phyloP scores from a whole-genome alignment of 2,888 invertebrate genomes.

The Caenorhabditis afra region DNA sequence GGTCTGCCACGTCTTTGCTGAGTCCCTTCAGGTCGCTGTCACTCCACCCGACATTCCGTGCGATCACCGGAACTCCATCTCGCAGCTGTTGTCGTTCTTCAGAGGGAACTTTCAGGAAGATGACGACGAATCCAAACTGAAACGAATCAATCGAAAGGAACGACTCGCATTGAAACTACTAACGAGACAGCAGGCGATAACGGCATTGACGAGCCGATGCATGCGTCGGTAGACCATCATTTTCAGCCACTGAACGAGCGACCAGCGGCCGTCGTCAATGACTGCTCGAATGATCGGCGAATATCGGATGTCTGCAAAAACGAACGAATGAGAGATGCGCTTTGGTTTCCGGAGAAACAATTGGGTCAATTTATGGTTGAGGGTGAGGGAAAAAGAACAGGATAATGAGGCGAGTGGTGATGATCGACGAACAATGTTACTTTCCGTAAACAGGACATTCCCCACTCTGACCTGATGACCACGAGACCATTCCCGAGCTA shows the following conservation, averaged over 20 bases:
- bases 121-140: slow-evolving; percentile 66
- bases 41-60: slow-evolving; percentile 30
- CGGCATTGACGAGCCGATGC: slow-evolving; percentile 54
- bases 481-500: not conserved
- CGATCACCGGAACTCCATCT: slow-evolving; percentile 42
- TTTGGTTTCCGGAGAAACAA: slow-evolving; percentile 4
- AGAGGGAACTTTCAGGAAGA: slow-evolving; percentile 65
- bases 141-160: too few species aligned
- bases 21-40: slow-evolving; percentile 22
- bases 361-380: slow-evolving; percentile 38
- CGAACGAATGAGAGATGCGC: not conserved
- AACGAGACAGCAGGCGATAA: slow-evolving; percentile 64
- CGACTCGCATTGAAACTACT: too few species aligned
- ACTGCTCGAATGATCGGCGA: slow-evolving; percentile 11
- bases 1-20: slow-evolving; percentile 40
- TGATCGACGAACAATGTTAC: slow-evolving; percentile 8
- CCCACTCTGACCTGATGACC: not conserved
- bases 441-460: not conserved
- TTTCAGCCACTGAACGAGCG: slow-evolving; percentile 21
- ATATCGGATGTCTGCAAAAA: slow-evolving; percentile 6
- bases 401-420: slow-evolving; percentile 1
- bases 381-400: slow-evolving; percentile 12
- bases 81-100: slow-evolving; percentile 38
- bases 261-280: slow-evolving; percentile 30
- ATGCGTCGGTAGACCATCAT: slow-evolving; percentile 63